These are phyloP conservation scores for Geococcyx californianus DNA, from an alignment of 2,113 vertebrate genomes.

Conservation along the genomic window DNA sequence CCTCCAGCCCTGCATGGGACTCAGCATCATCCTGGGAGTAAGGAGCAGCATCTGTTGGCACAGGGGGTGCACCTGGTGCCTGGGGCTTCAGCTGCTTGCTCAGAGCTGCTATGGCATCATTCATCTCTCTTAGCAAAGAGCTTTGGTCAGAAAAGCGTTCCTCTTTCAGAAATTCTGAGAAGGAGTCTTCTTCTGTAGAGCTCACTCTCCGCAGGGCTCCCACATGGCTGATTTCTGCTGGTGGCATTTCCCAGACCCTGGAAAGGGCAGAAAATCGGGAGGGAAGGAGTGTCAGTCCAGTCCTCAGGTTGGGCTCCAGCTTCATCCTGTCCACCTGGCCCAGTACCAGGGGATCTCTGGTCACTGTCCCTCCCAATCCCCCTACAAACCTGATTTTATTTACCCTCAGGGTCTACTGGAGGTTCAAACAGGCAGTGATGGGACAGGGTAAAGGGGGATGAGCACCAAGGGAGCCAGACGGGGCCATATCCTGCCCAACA, in stretches of 20 bases:
- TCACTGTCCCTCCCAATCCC: not conserved
- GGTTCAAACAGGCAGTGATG: not conserved
- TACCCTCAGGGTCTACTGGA: not conserved
- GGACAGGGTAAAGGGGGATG: not conserved
- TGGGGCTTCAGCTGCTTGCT: constrained; percentile 14
- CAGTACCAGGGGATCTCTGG: not conserved
- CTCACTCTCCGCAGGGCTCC: not conserved
- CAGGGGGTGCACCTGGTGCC: not conserved
- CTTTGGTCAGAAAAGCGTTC: not conserved
- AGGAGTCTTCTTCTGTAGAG: constrained; percentile 46
- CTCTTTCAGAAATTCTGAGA: constrained; percentile 13
- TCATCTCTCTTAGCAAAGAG: constrained; percentile 68
- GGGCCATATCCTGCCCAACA: not conserved
- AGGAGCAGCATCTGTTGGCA: not conserved
- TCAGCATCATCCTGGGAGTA: not conserved
- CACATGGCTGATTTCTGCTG: not conserved
- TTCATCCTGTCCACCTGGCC: not conserved
- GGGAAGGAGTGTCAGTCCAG: not conserved
- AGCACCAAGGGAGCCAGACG: rapidly evolving
- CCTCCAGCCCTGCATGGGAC: rapidly evolving
- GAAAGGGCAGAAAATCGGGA: not conserved
- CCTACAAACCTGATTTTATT: not conserved
- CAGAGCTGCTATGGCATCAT: constrained; percentile 46
- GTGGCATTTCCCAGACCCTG: constrained; percentile 39
- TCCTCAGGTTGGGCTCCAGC: not conserved